Evolutionary conservation across 2,888 invertebrate genomes (phyloP), one percentile per base, ranked within the genome.

Genomic region (Cheilosia pagana): DNA sequence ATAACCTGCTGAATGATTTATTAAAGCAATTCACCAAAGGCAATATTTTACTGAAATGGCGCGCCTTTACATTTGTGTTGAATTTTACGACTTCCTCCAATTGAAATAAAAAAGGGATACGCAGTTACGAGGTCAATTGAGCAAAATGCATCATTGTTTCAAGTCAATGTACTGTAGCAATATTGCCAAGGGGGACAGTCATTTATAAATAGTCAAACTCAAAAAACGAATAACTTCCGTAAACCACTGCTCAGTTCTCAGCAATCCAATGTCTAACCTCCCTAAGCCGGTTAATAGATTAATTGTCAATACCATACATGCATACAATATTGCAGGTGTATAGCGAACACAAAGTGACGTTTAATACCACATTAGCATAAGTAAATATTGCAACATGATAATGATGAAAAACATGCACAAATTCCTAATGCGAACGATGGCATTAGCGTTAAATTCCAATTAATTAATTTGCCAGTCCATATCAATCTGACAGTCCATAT

Each of bases 361-460:
- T 4, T 19, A 12, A 62, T 19, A 7, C 5, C 60, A 21, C 10
- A 71, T 71, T 62, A 72, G 62, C 72, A 72, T 72, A 72, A 23
- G 59, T 71, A 60, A 71, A 71, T 59, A 60, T 41, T 71, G 25
- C 59, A 35, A 60, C 59, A 65, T 65, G 41, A 52, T 39, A n/a
- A 25, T 25, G 39, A 25, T 50, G 7, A 14, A 41, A 52, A 25
- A 6, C 65, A 65, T 52, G 28, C 31, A 31, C 14, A n/a, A 45
- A 63, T 48, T 28, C 48, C 45, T 48, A 6, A 25, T 63, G 21
- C 10, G 21, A 48, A 14, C 12, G n/a, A n/a, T 4, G 14, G n/a
- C 28, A 10, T 62, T 12, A 25, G 16, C 19, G 16, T 62, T 62
- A 31, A 43, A 43, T 31, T 43, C 1, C 16, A 62, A 62, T 31